Evolutionary conservation across 2,888 invertebrate genomes (phyloP), one percentile per base, ranked within the genome.

Genomic region (Phaedon cochleariae): DNA sequence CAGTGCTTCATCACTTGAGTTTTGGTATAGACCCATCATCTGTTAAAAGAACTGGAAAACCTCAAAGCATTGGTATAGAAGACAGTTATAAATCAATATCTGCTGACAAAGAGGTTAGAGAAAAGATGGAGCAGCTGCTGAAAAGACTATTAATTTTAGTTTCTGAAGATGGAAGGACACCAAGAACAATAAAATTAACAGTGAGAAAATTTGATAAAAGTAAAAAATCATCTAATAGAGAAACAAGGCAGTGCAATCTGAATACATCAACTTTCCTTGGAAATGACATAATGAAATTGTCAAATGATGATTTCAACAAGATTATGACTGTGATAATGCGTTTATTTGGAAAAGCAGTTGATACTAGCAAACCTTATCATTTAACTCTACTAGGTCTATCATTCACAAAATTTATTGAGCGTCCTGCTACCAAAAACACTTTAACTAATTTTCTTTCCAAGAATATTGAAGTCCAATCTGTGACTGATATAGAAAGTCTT

Each of bases 381-480:
- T 89, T 94, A 75, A 93, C 93, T 0, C 83, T 93, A 59, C 85
- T 94, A 64, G 94, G 93, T n/a, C 84, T 93, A 76, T 91, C 92
- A 18, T 93, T 93, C 80, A 92, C 92, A 0, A 93, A 93, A 81
- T 93, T 94, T 78, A 90, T 90, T 74, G 92, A 91, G 73, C 86
- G 89, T 64, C 89, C 88, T 80, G 87, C 87, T 2, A 90, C 91
- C 1, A 87, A 88, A 70, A 88, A 64, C 41, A 62, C 64, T 17
- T 90, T 93, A 74, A 89, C 91, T 5, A 91, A 90, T 66, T 93
- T 91, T 78, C 84, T 93, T 57, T 88, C 90, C 80, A 92, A 91
- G 81, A 90, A 92, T 80, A 87, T 93, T 64, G 92, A 92, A 76
- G 93, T 93, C 57, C 92, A 93, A 80, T 91, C 92, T 4, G 87